Evolutionary conservation across 2,797 vertebrate genomes (phyloP).

Genomic region (Mus minutoides): DNA sequence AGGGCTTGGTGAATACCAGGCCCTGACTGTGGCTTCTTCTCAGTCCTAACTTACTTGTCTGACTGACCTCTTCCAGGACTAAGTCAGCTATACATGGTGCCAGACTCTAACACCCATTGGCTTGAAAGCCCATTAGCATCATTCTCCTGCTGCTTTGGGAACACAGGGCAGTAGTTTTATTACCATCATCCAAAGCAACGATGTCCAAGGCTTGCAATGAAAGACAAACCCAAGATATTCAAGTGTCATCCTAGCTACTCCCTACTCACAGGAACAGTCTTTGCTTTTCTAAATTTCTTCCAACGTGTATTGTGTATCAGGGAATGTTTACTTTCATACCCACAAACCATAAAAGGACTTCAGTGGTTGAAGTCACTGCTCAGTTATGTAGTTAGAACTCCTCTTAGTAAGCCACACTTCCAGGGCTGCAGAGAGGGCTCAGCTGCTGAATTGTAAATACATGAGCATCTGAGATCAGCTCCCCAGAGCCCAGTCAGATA

Average conservation of each 20-base stretch:
- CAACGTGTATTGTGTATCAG: neutral
- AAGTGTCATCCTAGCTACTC: neutral
- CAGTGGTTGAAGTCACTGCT: neutral
- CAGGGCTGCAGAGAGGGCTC: neutral
- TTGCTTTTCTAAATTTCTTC: conserved; percentile 38
- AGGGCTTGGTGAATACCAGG: neutral
- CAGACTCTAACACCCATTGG: neutral
- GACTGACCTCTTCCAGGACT: neutral
- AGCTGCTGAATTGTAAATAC: neutral
- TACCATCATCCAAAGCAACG: neutral
- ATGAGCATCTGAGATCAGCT: no score
- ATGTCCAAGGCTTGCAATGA: conserved; percentile 31
- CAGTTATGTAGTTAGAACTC: conserved; percentile 10
- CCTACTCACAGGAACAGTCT: neutral
- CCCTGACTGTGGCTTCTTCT: neutral
- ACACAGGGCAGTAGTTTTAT: neutral
- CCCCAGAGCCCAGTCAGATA: neutral
- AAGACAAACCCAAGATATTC: conserved; percentile 33
- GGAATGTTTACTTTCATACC: neutral
- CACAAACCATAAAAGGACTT: neutral
- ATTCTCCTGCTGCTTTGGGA: neutral
- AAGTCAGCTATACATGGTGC: neutral
- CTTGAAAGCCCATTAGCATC: conserved; percentile 25
- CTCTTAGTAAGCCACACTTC: neutral
- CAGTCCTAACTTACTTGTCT: neutral